A percentile compares a stretch with the other conserved stretches of the same genome.
Conservation (phyloP, 2,797 vertebrate genomes). For the Danio jaintianensis region DNA sequence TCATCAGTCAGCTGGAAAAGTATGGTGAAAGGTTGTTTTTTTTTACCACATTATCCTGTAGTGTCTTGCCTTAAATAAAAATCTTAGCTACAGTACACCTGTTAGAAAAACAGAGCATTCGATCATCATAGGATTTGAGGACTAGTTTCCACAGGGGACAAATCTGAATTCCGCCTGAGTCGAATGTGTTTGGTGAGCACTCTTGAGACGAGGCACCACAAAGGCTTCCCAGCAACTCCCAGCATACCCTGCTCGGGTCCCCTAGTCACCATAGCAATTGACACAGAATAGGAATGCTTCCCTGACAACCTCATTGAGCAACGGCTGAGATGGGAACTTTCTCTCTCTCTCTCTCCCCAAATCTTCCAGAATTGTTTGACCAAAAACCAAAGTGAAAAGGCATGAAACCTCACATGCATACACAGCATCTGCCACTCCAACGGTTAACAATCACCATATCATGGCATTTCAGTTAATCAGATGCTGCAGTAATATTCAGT, state of each 20-base stretch:
- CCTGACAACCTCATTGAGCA: slow-evolving; percentile 69
- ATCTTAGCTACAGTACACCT: neutral
- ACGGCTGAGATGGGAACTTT: slow-evolving; percentile 62
- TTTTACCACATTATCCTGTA: no score
- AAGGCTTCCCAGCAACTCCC: slow-evolving; percentile 61
- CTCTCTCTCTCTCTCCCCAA: slow-evolving; percentile 59
- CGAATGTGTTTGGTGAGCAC: slow-evolving; percentile 49
- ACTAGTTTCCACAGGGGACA: slow-evolving; percentile 56
- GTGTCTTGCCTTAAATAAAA: no score
- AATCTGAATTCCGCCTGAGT: slow-evolving; percentile 39
- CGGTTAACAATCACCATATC: neutral
- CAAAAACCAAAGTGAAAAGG: slow-evolving; percentile 46
- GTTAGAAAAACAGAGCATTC: neutral
- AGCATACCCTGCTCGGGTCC: slow-evolving; percentile 66
- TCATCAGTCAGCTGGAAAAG: no score
- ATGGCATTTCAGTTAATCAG: neutral
- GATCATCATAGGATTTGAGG: neutral
- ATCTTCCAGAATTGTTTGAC: slow-evolving; percentile 61
- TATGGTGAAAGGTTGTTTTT: no score
- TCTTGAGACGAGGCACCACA: slow-evolving; percentile 69
- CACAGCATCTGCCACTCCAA: slow-evolving; percentile 21
- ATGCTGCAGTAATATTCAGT: neutral
- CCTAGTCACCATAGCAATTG: slow-evolving; percentile 79
- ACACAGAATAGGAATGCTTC: slow-evolving; percentile 75
- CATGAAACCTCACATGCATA: slow-evolving; percentile 34